phyloP scores from a whole-genome alignment of 1,140 invertebrate genomes.

The Drosophila sturtevanti region DNA sequence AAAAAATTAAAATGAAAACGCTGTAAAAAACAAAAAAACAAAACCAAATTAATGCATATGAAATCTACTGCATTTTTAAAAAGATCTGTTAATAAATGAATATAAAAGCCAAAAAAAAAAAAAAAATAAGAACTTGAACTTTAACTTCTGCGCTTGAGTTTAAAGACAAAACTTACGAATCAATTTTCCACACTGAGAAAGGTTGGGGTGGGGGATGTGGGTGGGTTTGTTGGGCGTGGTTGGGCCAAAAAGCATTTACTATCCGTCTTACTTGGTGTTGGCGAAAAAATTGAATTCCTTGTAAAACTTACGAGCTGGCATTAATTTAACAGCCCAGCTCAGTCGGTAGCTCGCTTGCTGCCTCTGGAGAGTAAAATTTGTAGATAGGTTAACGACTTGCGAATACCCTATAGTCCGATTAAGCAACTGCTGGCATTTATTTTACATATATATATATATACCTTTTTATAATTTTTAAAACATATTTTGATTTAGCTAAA shows the following conservation, averaged over 20 bases:
- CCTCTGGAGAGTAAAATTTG: not conserved
- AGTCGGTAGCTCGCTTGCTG: not conserved
- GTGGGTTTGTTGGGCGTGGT: not conserved
- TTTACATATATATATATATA: no score
- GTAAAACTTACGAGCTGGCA: slow-evolving; percentile 80
- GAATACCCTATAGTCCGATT: not conserved
- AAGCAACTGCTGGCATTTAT: no score
- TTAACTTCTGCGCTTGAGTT: slow-evolving; percentile 31
- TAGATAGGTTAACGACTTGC: slow-evolving; percentile 5
- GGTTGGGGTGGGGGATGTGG: not conserved
- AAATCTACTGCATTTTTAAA: slow-evolving; percentile 77
- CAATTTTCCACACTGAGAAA: slow-evolving; percentile 51
- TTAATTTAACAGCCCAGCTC: slow-evolving; percentile 73
- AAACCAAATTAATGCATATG: slow-evolving; percentile 67
- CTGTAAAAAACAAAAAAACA: slow-evolving; percentile 32
- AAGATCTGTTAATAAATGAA: slow-evolving; percentile 79
- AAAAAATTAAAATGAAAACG: slow-evolving; percentile 21
- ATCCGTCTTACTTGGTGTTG: slow-evolving; percentile 70
- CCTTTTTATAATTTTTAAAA: no score
- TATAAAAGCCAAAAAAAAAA: slow-evolving; percentile 55
- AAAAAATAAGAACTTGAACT: slow-evolving; percentile 50
- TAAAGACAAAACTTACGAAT: slow-evolving; percentile 80
- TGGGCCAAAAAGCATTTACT: slow-evolving; percentile 54
- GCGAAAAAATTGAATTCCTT: slow-evolving; percentile 80
- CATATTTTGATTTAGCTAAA: no score